phyloP scores from a whole-genome alignment of 2,797 vertebrate genomes.

The Pangasius larnaudii region DNA sequence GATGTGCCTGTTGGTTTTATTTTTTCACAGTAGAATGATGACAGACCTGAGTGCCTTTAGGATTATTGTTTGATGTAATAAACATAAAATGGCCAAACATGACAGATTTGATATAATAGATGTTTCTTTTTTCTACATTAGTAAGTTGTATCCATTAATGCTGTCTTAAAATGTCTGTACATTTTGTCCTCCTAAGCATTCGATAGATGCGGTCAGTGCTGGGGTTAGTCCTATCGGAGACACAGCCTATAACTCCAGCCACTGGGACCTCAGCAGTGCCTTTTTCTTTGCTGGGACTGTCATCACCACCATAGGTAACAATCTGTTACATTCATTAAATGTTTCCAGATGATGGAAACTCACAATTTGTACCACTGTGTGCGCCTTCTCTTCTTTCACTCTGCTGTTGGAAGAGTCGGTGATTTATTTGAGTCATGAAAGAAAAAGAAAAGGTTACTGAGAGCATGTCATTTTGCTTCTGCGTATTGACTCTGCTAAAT shows the following conservation, averaged over 20 bases:
- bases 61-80: not conserved
- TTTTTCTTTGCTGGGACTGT: constrained; percentile 99
- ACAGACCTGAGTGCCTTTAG: not conserved
- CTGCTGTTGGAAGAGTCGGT: not conserved
- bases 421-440: not conserved
- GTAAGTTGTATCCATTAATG: not conserved
- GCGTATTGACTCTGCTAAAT: not conserved
- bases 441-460: not conserved
- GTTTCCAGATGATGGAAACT: not conserved
- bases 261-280: constrained; percentile 96
- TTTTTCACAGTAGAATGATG: constrained; percentile 1
- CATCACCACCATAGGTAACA: constrained; percentile 95
- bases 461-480: not conserved
- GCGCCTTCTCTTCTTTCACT: not conserved
- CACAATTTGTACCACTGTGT: not conserved
- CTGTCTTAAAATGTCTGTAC: not conserved
- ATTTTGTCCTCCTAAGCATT: constrained; percentile 76
- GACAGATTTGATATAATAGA: not conserved
- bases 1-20: constrained; percentile 17
- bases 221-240: constrained; percentile 93
- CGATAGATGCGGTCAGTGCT: constrained; percentile 89
- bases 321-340: constrained; percentile 13
- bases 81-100: not conserved
- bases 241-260: constrained; percentile 87
- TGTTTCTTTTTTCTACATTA: not conserved